Base-by-base conservation (phyloP, 1,140 invertebrate genomes). In the Cydia splendana region DNA sequence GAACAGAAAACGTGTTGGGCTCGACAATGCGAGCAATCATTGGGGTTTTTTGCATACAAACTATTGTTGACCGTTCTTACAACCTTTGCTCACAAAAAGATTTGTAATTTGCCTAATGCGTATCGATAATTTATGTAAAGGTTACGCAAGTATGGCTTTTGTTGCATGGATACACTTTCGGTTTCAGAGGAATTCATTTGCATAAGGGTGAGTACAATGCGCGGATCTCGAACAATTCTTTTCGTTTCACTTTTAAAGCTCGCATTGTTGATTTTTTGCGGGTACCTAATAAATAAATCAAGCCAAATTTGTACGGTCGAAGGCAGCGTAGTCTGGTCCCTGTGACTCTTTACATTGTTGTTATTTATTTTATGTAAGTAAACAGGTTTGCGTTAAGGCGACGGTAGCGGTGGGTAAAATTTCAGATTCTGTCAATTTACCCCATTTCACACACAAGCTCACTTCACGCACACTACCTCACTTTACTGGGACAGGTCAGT, bases 161-260 rank as follows among this genome's bases (percentile, higher is more conserved):
- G 85, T 90, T 77, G 71, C 28, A 62, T 65, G 77, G 74, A 76
- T 78, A 84, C 85, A 91, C 91, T 93, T 90, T 93, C 91, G 87
- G 89, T 93, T 93, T 93, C 90, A 93, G 89, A 69, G 88, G 57
- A 91, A 91, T 83, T 90, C 78, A 93, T 93, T 92, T 92, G 88
- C 91, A 93, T 93, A 91, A 91, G 88, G 87, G 84, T 80, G 75
- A 75, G 75, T 45, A 93, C 88, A 93, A 93, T 91, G 80, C 82
- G 79, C 79, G 87, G 85, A 83, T 79, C 87, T 88, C 75, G 80
- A 82, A 84, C 87, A 91, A 91, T 90, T 84, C 86, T 88, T 91
- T 89, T 87, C 87, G 90, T 91, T 93, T 91, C 88, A 91, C 88
- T 91, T 93, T 93, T 91, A 88, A 89, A 81, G 81, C 85, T 87